phyloP scores from a whole-genome alignment of 2,797 vertebrate genomes.

The Masticophis lateralis region DNA sequence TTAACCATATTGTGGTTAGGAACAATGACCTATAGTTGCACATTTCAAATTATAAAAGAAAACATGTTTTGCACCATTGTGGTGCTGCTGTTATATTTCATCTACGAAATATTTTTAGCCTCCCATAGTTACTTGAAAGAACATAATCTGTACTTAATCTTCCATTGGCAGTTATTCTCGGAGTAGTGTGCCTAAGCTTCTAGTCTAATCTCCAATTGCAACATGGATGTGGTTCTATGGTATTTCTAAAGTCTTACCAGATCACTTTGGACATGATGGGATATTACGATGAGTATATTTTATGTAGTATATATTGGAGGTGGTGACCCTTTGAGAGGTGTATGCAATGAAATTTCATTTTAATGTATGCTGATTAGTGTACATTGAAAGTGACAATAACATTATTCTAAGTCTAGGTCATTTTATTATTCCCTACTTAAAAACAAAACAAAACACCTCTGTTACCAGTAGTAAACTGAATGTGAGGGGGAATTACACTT shows the following conservation, averaged over 20 bases:
- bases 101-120: not conserved
- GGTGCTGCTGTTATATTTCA: not conserved
- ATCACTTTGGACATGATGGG: not conserved
- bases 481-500: not conserved
- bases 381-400: too few species aligned
- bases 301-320: too few species aligned
- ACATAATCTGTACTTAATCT: not conserved
- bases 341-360: too few species aligned
- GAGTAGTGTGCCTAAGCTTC: not conserved
- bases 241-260: not conserved
- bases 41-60: not conserved
- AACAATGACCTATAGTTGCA: not conserved
- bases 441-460: not conserved
- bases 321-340: too few species aligned
- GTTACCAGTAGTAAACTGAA: not conserved
- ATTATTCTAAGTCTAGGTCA: too few species aligned
- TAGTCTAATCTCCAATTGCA: not conserved
- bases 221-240: not conserved
- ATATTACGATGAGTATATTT: not conserved
- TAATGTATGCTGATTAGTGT: too few species aligned
- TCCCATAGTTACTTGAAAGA: not conserved
- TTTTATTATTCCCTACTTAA: not conserved
- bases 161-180: not conserved
- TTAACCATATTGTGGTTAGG: too few species aligned
- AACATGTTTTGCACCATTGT: not conserved